Evolutionary conservation across 2,113 vertebrate genomes (phyloP).

Genomic region (Anseranas semipalmata): DNA sequence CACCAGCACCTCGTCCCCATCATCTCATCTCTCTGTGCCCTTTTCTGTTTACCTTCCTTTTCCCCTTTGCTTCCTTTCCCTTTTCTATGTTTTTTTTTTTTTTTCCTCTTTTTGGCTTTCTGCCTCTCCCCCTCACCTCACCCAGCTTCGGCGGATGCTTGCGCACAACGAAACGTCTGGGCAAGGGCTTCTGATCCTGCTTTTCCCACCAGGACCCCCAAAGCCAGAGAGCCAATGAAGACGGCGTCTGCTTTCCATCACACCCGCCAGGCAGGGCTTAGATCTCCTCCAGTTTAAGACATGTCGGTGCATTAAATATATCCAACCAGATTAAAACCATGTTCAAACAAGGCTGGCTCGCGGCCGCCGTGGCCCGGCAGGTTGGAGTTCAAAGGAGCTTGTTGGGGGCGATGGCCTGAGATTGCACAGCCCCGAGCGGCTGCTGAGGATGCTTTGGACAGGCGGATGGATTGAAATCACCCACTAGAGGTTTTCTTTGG

Average conservation of each 20-base stretch:
- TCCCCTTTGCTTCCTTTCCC: neutral
- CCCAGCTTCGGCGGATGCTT: neutral
- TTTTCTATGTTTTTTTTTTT: neutral
- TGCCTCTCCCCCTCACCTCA: neutral
- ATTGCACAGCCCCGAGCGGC: neutral
- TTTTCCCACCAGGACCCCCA: neutral
- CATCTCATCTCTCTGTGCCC: neutral
- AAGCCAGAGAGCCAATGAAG: neutral
- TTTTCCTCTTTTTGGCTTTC: neutral
- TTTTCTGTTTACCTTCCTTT: neutral
- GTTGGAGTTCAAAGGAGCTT: neutral
- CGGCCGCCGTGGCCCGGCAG: rapidly evolving
- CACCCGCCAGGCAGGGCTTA: slow-evolving; percentile 4
- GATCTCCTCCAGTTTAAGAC: neutral
- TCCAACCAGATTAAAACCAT: neutral
- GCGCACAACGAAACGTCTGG: neutral
- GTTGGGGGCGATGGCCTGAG: neutral
- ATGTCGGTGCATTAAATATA: slow-evolving; percentile 9
- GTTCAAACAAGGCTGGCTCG: neutral
- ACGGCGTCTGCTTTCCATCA: slow-evolving; percentile 29
- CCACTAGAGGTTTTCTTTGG: neutral
- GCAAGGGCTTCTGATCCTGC: neutral
- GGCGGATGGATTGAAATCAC: neutral
- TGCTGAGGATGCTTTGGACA: neutral
- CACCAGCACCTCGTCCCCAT: neutral